These are phyloP conservation scores for Drosophila stalkeri DNA, from an alignment of 2,888 invertebrate genomes.

Conservation along the genomic window DNA sequence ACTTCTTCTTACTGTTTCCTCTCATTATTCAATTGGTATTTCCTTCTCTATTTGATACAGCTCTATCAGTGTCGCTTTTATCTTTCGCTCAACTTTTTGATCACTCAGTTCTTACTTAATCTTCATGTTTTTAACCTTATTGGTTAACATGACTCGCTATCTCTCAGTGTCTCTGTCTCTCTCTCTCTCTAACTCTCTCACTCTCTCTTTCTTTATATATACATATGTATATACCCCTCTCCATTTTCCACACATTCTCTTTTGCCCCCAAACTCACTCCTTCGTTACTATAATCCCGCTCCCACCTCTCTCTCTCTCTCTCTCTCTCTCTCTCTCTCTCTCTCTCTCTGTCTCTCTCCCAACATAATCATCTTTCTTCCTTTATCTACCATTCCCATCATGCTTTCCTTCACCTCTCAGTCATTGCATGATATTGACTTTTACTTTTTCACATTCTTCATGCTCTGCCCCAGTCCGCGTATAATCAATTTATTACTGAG, in stretches of 20 bases:
- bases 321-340: neutral
- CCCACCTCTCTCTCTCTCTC: neutral
- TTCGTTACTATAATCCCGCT: too few relatives aligned
- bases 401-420: neutral
- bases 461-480: neutral
- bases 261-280: too few relatives aligned
- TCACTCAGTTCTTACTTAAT: too few relatives aligned
- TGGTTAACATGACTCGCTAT: neutral
- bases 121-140: too few relatives aligned
- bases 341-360: neutral
- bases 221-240: too few relatives aligned
- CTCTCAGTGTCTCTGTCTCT: neutral
- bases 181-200: neutral
- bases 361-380: too few relatives aligned
- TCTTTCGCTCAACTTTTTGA: too few relatives aligned
- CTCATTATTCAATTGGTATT: neutral
- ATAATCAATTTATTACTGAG: conserved; percentile 1
- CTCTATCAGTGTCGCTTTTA: neutral
- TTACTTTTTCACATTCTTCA: neutral
- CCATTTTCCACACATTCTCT: too few relatives aligned
- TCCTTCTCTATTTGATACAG: neutral
- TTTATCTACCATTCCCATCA: neutral
- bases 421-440: neutral
- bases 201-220: too few relatives aligned
- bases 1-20: too few relatives aligned